phyloP scores from a whole-genome alignment of 1,140 invertebrate genomes.

The Euschistus heros region DNA sequence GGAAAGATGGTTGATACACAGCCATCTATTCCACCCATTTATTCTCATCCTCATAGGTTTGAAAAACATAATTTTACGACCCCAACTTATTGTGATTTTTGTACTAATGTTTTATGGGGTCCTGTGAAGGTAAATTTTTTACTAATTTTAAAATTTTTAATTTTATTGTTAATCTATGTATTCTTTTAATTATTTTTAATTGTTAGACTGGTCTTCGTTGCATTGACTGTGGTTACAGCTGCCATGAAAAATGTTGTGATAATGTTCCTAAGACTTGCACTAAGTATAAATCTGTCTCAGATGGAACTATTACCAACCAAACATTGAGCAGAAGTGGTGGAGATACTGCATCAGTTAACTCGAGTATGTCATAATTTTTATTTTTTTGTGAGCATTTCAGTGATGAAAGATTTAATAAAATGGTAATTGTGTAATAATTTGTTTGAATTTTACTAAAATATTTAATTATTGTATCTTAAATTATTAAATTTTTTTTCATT shows the following conservation, averaged over 20 bases:
- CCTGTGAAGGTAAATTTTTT: constrained; percentile 59
- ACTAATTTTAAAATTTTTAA: background rate
- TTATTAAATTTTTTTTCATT: too few relatives aligned
- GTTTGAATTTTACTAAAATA: too few relatives aligned
- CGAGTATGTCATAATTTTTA: constrained; percentile 39
- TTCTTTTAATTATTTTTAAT: constrained; percentile 21
- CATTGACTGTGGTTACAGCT: constrained; percentile 88
- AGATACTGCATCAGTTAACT: constrained; percentile 55
- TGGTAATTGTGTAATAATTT: too few relatives aligned
- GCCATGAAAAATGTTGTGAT: constrained; percentile 88
- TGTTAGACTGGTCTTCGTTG: constrained; percentile 68
- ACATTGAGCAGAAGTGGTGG: constrained; percentile 50
- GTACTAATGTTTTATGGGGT: constrained; percentile 81
- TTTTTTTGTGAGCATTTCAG: too few relatives aligned
- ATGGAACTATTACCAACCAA: constrained; percentile 50
- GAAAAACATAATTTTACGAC: constrained; percentile 82
- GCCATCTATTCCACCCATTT: constrained; percentile 39
- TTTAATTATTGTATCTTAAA: too few relatives aligned
- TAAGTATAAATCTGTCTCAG: constrained; percentile 65
- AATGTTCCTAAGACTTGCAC: constrained; percentile 84
- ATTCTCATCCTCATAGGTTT: constrained; percentile 80
- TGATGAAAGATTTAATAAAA: too few relatives aligned
- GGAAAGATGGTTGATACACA: constrained; percentile 64
- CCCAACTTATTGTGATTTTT: constrained; percentile 83
- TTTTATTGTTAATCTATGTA: constrained; percentile 15